Conservation (phyloP, 1,140 invertebrate genomes). For the Pseudomyrmex sp. region DNA sequence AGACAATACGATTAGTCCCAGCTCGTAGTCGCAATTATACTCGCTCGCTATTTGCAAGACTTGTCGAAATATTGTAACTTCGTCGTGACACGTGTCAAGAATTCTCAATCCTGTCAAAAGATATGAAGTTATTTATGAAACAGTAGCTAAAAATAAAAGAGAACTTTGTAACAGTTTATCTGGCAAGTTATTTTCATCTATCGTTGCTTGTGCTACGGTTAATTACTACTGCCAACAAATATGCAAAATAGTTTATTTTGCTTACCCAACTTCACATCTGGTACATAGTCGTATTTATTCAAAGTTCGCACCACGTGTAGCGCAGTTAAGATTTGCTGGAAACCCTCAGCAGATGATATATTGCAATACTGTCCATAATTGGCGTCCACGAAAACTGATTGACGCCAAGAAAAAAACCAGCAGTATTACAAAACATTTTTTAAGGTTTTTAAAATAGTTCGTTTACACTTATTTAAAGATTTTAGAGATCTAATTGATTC, state of each 20-base stretch:
- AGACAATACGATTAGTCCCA: conserved; percentile 77
- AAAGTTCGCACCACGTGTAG: conserved; percentile 80
- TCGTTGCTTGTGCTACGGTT: background rate
- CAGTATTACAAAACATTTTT: background rate
- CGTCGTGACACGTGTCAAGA: conserved; percentile 81
- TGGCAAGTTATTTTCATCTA: background rate
- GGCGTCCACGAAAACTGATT: conserved; percentile 81
- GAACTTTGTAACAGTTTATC: background rate
- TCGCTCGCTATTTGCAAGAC: conserved; percentile 73
- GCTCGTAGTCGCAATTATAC: conserved; percentile 79
- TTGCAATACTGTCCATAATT: conserved; percentile 84
- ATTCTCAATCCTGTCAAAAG: conserved; percentile 76
- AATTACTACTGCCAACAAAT: background rate
- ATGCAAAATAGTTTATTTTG: background rate
- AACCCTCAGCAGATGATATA: conserved; percentile 77
- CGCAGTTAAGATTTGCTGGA: conserved; percentile 81
- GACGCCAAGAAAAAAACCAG: background rate
- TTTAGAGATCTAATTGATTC: background rate
- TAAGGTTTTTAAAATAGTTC: background rate
- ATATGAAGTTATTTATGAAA: background rate
- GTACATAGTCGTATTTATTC: conserved; percentile 82
- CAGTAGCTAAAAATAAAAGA: too few species aligned
- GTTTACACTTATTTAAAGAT: conserved; percentile 8
- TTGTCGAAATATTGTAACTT: conserved; percentile 78
- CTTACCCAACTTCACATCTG: conserved; percentile 81